These are phyloP conservation scores for Trachurus trachurus DNA, from an alignment of 2,797 vertebrate genomes.

Conservation along the genomic window DNA sequence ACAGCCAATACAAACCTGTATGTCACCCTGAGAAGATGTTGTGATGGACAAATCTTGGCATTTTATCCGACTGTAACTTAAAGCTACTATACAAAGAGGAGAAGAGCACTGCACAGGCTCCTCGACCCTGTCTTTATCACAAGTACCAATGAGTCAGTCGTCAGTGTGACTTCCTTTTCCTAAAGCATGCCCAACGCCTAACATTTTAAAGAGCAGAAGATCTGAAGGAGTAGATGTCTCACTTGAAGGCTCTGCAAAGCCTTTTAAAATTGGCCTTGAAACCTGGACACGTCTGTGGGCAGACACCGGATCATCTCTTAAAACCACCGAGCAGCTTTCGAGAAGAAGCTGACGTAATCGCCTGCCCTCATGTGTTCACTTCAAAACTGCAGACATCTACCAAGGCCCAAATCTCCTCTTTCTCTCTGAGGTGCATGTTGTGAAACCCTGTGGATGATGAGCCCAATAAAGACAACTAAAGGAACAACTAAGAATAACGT, in stretches of 20 bases:
- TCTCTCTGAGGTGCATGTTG: not conserved
- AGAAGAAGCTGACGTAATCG: conserved; percentile 17
- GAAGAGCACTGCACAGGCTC: too few species aligned
- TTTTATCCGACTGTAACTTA: not conserved
- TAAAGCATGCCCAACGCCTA: not conserved
- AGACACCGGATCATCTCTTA: not conserved
- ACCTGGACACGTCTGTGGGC: not conserved
- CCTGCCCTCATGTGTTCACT: not conserved
- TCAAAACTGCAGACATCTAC: conserved; percentile 4
- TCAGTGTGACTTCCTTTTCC: not conserved
- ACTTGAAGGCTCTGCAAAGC: not conserved
- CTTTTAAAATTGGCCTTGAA: not conserved
- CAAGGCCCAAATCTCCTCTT: not conserved
- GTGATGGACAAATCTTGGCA: not conserved
- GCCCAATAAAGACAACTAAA: not conserved
- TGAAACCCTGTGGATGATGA: conserved; percentile 13
- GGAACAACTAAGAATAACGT: conserved; percentile 18
- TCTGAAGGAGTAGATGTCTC: conserved; percentile 12
- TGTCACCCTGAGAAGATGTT: conserved; percentile 7
- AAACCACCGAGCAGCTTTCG: conserved; percentile 3
- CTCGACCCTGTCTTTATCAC: too few species aligned
- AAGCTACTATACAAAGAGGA: conserved; percentile 35
- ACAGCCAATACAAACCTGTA: not conserved
- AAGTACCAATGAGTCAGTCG: not conserved
- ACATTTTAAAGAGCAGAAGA: conserved; percentile 8